Conservation (phyloP, 2,797 vertebrate genomes). For the Semotilus atromaculatus region DNA sequence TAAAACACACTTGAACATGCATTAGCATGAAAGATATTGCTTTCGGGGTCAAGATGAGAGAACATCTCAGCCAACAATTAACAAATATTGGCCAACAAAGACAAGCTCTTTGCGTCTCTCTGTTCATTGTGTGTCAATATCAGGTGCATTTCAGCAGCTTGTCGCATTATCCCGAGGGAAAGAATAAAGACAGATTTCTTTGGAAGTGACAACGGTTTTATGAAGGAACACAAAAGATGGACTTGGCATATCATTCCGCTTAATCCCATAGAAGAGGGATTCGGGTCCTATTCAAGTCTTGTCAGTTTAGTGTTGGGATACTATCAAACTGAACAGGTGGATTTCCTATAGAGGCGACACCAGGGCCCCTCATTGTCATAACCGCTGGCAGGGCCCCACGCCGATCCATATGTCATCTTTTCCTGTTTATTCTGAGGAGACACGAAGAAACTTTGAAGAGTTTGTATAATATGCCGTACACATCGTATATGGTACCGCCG, state of each 20-base stretch:
- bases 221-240: constrained; percentile 59
- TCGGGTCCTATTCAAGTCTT: constrained; percentile 46
- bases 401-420: constrained; percentile 45
- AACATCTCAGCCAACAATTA: constrained; percentile 40
- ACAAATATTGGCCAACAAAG: constrained; percentile 53
- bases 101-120: constrained; percentile 49
- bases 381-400: constrained; percentile 40
- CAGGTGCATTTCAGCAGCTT: constrained; percentile 47
- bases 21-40: constrained; percentile 19
- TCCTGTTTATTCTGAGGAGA: background rate
- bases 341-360: constrained; percentile 44
- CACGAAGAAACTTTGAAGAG: background rate
- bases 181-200: constrained; percentile 57
- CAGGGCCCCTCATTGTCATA: constrained; percentile 52
- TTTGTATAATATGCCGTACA: background rate
- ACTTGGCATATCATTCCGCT: constrained; percentile 59
- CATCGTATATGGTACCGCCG: too few relatives aligned
- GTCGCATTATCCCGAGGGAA: constrained; percentile 50
- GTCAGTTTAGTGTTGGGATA: constrained; percentile 53
- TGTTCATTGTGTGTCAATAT: constrained; percentile 52
- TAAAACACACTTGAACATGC: background rate
- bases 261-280: constrained; percentile 58
- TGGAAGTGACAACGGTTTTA: constrained; percentile 53
- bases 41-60: constrained; percentile 43
- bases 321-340: constrained; percentile 58